Base-by-base conservation (phyloP, 2,113 vertebrate genomes). In the Danionella cerebrum region DNA sequence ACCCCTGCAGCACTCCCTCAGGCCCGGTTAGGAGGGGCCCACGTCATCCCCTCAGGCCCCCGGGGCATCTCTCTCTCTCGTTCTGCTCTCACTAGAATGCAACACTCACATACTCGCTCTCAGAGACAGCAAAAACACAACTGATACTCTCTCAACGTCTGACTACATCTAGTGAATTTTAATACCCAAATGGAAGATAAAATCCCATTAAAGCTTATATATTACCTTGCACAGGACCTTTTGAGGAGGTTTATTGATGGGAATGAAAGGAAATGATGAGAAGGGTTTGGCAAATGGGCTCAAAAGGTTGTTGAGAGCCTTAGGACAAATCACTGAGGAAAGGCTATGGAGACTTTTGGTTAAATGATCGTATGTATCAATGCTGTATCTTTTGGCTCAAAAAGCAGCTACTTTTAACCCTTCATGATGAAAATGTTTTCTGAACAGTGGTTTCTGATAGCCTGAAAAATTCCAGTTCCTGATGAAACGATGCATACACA, bases 1-100 rank as follows among this genome's bases (percentile, higher is more conserved):
- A 84, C 83, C 83, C 83, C 81, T 71, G 65, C 71, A 71, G 59
- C 50, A 68, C 54, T 76, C 74, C 74, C 70, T 24, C 57, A 19
- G 50, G 67, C 70, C 64, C 63, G 67, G 69, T 64, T 66, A 74
- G 55, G 65, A 68, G 71, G 48, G 72, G 67, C 60, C 27, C 70
- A 78, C 78, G 65, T 77, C 75, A 78, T 72, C 66, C 55, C 16
- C 16, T 63, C 60, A 14, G 73, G 69, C 74, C 72, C 53, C 16
- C 25, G 21, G 72, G 36, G 29, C 55, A 21, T 22, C 55, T 58
- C 42, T 76, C 72, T 72, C 74, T 69, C 59, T 63, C 54, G 65
- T 73, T 60, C 69, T 69, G 76, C 72, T 74, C 58, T 65, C 63
- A 71, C 71, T 65, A 67, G 73, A 64, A 50, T 52, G 45, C 24